Evolutionary conservation across 2,888 invertebrate genomes (phyloP), one percentile per base, ranked within the genome.

Genomic region (Lagria hirta): DNA sequence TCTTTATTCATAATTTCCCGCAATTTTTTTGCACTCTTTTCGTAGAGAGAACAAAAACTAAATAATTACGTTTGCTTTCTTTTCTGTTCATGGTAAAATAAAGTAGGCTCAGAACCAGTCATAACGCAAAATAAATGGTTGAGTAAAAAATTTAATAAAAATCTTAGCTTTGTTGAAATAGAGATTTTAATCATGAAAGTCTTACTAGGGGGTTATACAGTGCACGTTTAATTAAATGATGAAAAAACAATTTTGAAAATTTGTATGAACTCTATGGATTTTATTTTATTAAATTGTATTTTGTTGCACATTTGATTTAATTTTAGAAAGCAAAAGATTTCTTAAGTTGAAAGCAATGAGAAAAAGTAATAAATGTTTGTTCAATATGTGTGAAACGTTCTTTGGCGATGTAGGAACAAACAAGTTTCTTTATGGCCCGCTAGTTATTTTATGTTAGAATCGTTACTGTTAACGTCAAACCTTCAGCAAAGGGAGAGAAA

Each of bases 361-460:
- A 22, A n/a, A 36, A 36, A 36, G 26, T 28, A 28, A 38, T 14
- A 28, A 37, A 28, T 37, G 30, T 38, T 29, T 15, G 30, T 38
- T 30, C 23, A 38, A 23, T 29, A 17, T 37, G 38, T 38, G 30
- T 13, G 38, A 41, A 41, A 23, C 26, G 22, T 32, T 40, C 30
- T 23, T 30, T 8, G 13, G 28, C 12, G 21, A 33, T 41, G 41
- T 26, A 32, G 24, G 20, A 41, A 24, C 41, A 35, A 43, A 34
- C 28, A 43, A 43, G 26, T 24, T 33, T 33, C 42, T 43, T 35
- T 29, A 43, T 28, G 18, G 34, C 21, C 10, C 16, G 28, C 27
- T 34, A 34, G 42, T 28, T 35, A 37, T 43, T 43, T 43, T 37
- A 36, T 43, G 43, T 29, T 47, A 24, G 37, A 47, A 47, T 37